These are phyloP conservation scores for Athetis lepigone DNA, from an alignment of 2,888 invertebrate genomes.

Conservation along the genomic window DNA sequence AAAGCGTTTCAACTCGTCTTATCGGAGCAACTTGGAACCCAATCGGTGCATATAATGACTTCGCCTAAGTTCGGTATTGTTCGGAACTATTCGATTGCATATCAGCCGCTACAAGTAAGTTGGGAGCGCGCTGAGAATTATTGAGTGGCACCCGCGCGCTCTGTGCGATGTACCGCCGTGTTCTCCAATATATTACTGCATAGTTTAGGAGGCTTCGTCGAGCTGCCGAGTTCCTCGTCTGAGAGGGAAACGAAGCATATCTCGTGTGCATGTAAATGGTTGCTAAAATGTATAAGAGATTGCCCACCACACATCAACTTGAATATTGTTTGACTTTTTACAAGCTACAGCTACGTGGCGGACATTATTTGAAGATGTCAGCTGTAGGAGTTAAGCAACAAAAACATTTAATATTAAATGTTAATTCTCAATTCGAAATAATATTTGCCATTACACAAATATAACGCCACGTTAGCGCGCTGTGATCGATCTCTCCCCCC, in stretches of 20 bases:
- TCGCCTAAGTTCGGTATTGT: constrained; percentile 50
- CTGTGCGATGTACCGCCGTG: constrained; percentile 8
- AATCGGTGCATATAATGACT: constrained; percentile 51
- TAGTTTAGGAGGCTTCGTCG: constrained; percentile 8
- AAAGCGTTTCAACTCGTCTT: constrained; percentile 52
- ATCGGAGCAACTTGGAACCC: constrained; percentile 40
- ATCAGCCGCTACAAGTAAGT: constrained; percentile 37
- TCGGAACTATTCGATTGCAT: constrained; percentile 53
- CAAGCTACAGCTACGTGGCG: background rate
- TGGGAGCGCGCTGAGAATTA: constrained; percentile 31
- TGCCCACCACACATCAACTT: background rate
- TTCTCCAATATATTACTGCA: constrained; percentile 12
- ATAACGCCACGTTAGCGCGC: too few relatives aligned
- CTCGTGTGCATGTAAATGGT: background rate
- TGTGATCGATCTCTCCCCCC: constrained; percentile 15
- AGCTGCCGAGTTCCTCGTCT: background rate
- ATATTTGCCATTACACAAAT: too few relatives aligned
- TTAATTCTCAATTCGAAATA: too few relatives aligned
- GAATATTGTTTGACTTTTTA: background rate
- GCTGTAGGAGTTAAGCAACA: too few relatives aligned
- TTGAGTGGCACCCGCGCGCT: constrained; percentile 28
- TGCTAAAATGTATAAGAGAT: background rate
- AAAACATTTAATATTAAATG: too few relatives aligned
- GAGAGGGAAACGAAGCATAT: background rate
- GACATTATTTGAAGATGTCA: background rate